Base-by-base conservation (phyloP, 2,797 vertebrate species). In the Mallotus villosus region DNA sequence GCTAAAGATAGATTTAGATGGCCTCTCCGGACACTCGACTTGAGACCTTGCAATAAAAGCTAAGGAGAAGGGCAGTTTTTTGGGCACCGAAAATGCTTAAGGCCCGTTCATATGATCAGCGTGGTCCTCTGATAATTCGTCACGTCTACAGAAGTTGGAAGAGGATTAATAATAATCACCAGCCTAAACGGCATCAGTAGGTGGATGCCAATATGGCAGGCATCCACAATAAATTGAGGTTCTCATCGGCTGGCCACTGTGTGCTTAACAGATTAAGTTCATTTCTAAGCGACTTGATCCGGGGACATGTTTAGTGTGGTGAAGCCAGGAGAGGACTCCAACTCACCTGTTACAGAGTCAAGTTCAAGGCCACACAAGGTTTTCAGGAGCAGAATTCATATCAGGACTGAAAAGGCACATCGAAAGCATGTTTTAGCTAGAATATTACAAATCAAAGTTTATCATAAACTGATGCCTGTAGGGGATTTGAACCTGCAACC, bases 1-100 rank as follows among this genome's bases (percentile, higher is more conserved):
- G 88, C 92, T 94, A 94, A 94, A 94, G 88, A 93, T 94, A 94
- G 87, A 85, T 79, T 76, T 78, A 79, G 81, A 86, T 89, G 87
- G 86, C 82, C 82, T 80, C 76, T 76, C 80, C 82, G 81, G 80
- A 69, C 75, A 85, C 84, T 88, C 87, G 87, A 89, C 89, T 89
- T 88, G 74, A 92, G 81, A 83, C 83, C 85, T 89, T 88, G 88
- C 84, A 87, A 81, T 89, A 84, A 86, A 90, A 91, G 63, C 68
- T 64, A 81, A 87, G 82, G 77, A 88, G 80, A 88, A 83, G 67
- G 77, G 24, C 70, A 80, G 78, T n/a, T 67, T 64, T 74, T 69
- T 74, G 46, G 25, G 77, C 66, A 74, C 24, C 53, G 17, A 68
- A 27, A 73, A 76, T 72, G 25, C 53, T 72, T 78, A 57, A 73